Evolutionary conservation across 2,797 vertebrate species (phyloP), one percentile per base, ranked within the genome.

Genomic region (Bovichtus variegatus): DNA sequence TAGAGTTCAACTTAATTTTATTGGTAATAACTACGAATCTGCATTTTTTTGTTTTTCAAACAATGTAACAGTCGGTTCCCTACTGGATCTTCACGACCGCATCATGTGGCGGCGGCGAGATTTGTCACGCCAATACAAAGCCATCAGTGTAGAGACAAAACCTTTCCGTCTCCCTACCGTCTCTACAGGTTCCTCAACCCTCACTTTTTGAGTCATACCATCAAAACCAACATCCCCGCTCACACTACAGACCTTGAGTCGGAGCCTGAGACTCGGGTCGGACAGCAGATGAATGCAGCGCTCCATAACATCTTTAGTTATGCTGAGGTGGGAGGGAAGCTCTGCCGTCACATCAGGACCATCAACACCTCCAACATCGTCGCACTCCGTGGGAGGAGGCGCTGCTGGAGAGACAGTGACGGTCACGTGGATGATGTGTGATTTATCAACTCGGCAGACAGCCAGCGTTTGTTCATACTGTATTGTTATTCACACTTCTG

Each of bases 211-310:
- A n/a, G n/a, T n/a, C n/a, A n/a, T 55, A n/a, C 16, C 16, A 15
- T 41, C 21, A 15, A 63, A 67, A 29, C 44, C 15, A 41, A 38
- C 43, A 9, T 18, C 18, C 15, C 47, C 18, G 19, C 27, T 38
- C n/a, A 27, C 2, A 13, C 4, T 2, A 2, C 2, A 38, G 7
- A 36, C 12, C 98, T 98, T 96, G 68, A 99, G 92, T 15, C 97
- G 94, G 65, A 97, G 89, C 0, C 86, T 90, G 73, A 98, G 95
- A 76, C 62, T 95, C 76, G 94, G 72, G 44, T 97, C 92, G 0
- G 98, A 97, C 69, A 98, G 88, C 81, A 99, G 89, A 87, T 99
- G 97, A 80, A 96, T 79, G 83, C 97, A 98, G 78, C 97, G 95
- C 85, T 98, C 97, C 95, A 96, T 96, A 58, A 98, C 95, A 0